Evolutionary conservation across 2,888 invertebrate genomes (phyloP).

Genomic region (Nysson spinosus): DNA sequence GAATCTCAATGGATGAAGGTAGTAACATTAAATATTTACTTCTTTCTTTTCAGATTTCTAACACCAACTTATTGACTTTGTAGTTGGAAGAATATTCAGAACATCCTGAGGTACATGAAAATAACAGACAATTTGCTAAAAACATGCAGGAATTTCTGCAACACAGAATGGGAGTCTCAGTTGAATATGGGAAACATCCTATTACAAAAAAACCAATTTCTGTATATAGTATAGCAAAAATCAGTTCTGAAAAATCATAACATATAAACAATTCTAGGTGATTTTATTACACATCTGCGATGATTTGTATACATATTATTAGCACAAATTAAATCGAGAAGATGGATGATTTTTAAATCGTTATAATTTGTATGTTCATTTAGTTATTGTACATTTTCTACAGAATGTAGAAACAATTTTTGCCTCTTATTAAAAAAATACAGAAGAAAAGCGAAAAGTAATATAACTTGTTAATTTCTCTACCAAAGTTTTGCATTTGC

Average conservation of each 20-base stretch:
- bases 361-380: no score
- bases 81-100: conserved; percentile 82
- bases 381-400: no score
- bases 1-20: conserved; percentile 91
- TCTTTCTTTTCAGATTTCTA: background rate
- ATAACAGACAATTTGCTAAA: conserved; percentile 83
- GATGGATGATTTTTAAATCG: no score
- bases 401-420: no score
- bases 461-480: no score
- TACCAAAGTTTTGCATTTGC: no score
- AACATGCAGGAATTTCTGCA: conserved; percentile 83
- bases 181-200: conserved; percentile 79
- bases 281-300: no score
- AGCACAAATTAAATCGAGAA: no score
- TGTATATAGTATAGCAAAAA: conserved; percentile 63
- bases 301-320: no score
- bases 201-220: conserved; percentile 77
- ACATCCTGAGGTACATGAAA: conserved; percentile 85
- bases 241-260: conserved; percentile 1
- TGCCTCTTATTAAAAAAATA: no score
- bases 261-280: background rate
- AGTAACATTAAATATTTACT: conserved; percentile 2
- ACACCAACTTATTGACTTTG: conserved; percentile 36
- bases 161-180: conserved; percentile 81
- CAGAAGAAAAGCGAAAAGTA: no score